phyloP scores from a whole-genome alignment of 2,113 vertebrate species.

The Perca schrenkii region DNA sequence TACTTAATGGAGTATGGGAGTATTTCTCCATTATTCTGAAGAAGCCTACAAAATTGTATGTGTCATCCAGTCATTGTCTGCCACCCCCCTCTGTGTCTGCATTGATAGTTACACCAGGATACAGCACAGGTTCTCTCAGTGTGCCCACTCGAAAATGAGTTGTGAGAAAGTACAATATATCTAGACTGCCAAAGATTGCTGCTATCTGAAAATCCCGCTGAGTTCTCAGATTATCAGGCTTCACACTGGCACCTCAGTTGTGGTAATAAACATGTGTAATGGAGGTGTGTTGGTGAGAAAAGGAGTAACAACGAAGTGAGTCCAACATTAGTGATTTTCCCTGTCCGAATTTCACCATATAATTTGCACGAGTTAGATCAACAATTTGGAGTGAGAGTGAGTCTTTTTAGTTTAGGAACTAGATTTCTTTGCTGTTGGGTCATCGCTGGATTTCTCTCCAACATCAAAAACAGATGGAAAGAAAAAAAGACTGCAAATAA shows the following conservation, averaged over 20 bases:
- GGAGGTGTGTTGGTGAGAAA: conserved; percentile 42
- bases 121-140: conserved; percentile 55
- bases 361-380: conserved; percentile 8
- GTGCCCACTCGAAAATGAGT: conserved; percentile 63
- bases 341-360: background rate
- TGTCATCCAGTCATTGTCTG: conserved; percentile 43
- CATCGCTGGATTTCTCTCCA: conserved; percentile 38
- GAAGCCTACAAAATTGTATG: conserved; percentile 31
- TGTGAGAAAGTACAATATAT: conserved; percentile 65
- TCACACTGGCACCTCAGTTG: conserved; percentile 59
- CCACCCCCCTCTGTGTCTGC: conserved; percentile 27
- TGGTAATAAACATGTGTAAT: conserved; percentile 61
- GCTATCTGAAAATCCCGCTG: conserved; percentile 59
- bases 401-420: conserved; percentile 14
- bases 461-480: conserved; percentile 68
- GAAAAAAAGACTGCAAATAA: conserved; percentile 38
- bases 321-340: conserved; percentile 2
- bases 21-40: background rate
- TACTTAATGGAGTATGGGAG: too few species aligned
- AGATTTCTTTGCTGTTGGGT: conserved; percentile 50
- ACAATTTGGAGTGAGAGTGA: background rate
- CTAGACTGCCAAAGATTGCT: conserved; percentile 36
- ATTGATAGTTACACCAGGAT: conserved; percentile 60
- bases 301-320: conserved; percentile 48
- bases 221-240: conserved; percentile 70